Conservation (phyloP, 2,797 vertebrate species). For the Myripristis murdjan region DNA sequence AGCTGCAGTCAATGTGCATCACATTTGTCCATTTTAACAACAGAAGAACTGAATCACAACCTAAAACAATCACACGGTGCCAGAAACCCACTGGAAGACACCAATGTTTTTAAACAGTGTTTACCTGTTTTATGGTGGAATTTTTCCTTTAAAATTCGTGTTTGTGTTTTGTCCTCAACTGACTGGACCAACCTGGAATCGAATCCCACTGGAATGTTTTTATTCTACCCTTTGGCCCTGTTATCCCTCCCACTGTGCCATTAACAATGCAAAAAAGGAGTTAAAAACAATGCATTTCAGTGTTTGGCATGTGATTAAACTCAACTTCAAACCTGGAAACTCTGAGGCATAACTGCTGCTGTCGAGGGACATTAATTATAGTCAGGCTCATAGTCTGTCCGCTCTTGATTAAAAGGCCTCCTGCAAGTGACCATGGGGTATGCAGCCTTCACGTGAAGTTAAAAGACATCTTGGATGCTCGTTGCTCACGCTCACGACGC, state of each 20-base stretch:
- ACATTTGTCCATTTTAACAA: no score
- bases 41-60: no score
- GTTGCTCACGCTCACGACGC: not conserved
- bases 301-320: not conserved
- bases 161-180: no score
- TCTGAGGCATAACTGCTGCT: not conserved
- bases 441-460: not conserved
- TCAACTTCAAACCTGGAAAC: not conserved
- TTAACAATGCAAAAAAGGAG: not conserved
- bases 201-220: no score
- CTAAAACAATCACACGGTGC: no score
- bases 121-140: no score
- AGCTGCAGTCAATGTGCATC: no score
- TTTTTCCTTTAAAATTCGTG: no score
- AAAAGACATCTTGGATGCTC: constrained; percentile 13
- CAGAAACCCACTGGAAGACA: no score
- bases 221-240: no score
- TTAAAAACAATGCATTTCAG: not conserved
- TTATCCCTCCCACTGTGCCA: not conserved
- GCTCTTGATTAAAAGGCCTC: not conserved
- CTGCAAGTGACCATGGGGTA: not conserved
- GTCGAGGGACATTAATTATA: not conserved
- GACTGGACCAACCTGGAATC: no score
- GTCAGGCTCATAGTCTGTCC: not conserved
- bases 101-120: no score